These are phyloP conservation scores for Vesta saturnalis DNA, from an alignment of 2,888 invertebrate genomes.

Conservation along the genomic window DNA sequence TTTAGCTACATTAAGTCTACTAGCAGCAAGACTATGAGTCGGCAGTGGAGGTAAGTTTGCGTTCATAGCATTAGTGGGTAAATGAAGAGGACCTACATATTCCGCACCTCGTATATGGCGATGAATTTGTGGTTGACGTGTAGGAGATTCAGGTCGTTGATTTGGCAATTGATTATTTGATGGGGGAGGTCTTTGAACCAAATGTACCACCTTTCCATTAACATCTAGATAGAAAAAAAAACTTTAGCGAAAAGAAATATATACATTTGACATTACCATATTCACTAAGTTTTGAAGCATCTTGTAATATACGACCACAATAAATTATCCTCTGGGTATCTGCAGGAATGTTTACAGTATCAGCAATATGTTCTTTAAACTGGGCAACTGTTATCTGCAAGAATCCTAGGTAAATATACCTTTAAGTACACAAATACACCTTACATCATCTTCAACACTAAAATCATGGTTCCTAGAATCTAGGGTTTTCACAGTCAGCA, in stretches of 20 bases:
- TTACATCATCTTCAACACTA: constrained; percentile 85
- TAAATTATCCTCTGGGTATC: constrained; percentile 92
- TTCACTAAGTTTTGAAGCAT: constrained; percentile 85
- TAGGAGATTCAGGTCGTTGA: constrained; percentile 45
- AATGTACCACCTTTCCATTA: constrained; percentile 90
- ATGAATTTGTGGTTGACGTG: constrained; percentile 50
- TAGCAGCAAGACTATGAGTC: constrained; percentile 64
- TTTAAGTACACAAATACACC: constrained; percentile 53
- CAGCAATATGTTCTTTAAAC: constrained; percentile 82
- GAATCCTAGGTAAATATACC: neutral
- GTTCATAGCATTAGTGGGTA: constrained; percentile 64
- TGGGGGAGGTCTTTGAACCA: constrained; percentile 90
- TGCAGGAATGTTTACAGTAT: constrained; percentile 80
- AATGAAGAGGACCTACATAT: constrained; percentile 69
- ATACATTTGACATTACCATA: constrained; percentile 75
- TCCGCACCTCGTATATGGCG: constrained; percentile 48
- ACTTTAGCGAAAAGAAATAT: no score
- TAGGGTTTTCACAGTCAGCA: constrained; percentile 88
- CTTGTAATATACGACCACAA: constrained; percentile 91
- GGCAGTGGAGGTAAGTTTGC: constrained; percentile 63
- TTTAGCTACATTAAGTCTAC: constrained; percentile 64
- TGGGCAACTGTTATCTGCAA: constrained; percentile 80
- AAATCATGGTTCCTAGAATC: constrained; percentile 88
- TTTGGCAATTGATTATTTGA: constrained; percentile 48
- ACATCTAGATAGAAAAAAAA: constrained; percentile 73